These are phyloP conservation scores for Battus philenor DNA, from an alignment of 1,140 invertebrate species.

Conservation along the genomic window DNA sequence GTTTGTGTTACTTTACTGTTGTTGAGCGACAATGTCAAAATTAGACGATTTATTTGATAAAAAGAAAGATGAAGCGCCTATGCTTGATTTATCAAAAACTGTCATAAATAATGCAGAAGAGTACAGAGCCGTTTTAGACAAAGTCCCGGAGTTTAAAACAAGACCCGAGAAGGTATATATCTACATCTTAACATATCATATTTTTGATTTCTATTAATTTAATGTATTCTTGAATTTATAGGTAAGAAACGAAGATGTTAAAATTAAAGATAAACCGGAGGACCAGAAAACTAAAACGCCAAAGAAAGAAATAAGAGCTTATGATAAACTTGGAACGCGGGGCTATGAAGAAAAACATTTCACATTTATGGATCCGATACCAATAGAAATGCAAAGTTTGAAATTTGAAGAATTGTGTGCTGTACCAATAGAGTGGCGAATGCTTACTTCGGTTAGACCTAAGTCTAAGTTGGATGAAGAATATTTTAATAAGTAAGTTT, in stretches of 20 bases:
- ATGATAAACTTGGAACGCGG: constrained; percentile 70
- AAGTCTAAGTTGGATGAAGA: constrained; percentile 90
- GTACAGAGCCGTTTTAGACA: constrained; percentile 87
- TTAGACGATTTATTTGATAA: constrained; percentile 89
- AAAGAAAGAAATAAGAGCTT: constrained; percentile 79
- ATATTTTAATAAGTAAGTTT: constrained; percentile 85
- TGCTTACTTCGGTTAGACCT: constrained; percentile 90
- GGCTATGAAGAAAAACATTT: constrained; percentile 78
- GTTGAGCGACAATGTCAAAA: constrained; percentile 78
- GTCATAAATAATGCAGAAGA: constrained; percentile 86
- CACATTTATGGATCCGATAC: constrained; percentile 87
- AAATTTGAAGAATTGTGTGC: constrained; percentile 87
- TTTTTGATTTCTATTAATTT: constrained; percentile 6
- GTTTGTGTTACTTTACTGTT: no score
- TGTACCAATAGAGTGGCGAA: constrained; percentile 94
- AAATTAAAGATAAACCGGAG: constrained; percentile 79
- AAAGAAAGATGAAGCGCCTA: constrained; percentile 88
- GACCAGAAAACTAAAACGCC: constrained; percentile 81
- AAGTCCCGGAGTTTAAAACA: constrained; percentile 93
- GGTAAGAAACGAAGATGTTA: constrained; percentile 80
- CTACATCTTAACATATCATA: no score
- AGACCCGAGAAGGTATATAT: constrained; percentile 90
- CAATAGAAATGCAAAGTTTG: constrained; percentile 86
- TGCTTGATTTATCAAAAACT: constrained; percentile 90
- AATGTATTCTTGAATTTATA: constrained; percentile 20